phyloP scores from a whole-genome alignment of 2,888 invertebrate genomes.

The Scaptomyza caliginosa region DNA sequence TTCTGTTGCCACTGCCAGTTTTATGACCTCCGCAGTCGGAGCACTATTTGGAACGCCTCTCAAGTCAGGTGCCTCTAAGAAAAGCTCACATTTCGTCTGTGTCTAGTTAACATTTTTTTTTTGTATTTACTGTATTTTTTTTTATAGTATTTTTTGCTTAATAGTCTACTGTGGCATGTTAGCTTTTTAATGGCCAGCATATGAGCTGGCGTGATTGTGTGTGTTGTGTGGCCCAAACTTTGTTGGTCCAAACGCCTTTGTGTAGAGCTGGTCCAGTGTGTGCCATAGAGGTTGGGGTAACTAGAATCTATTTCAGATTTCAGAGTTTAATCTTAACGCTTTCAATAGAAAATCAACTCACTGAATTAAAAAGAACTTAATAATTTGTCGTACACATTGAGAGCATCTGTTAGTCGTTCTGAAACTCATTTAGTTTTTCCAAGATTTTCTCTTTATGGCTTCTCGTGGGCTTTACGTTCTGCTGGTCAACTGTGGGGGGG shows the following conservation, averaged over 20 bases:
- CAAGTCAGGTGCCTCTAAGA: constrained; percentile 64
- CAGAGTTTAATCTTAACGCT: neutral
- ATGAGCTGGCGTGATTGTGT: constrained; percentile 50
- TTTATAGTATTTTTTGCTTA: constrained; percentile 49
- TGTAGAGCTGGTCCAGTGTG: constrained; percentile 27
- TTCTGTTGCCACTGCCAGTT: constrained; percentile 73
- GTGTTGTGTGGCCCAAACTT: constrained; percentile 39
- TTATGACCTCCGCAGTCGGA: constrained; percentile 70
- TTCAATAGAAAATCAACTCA: too few relatives aligned
- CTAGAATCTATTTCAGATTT: neutral
- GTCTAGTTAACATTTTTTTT: constrained; percentile 14
- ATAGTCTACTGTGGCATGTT: constrained; percentile 56
- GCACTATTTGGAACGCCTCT: constrained; percentile 61
- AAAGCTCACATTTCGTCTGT: constrained; percentile 61
- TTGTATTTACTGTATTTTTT: neutral
- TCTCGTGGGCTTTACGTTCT: constrained; percentile 17
- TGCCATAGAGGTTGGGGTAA: constrained; percentile 3
- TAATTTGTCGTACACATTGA: too few relatives aligned
- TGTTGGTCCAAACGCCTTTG: constrained; percentile 42
- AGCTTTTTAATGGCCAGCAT: constrained; percentile 66
- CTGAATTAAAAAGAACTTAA: too few relatives aligned
- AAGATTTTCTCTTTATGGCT: constrained; percentile 1
- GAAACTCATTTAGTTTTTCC: neutral
- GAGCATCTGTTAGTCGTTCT: neutral
- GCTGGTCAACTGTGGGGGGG: constrained; percentile 35